Conservation (phyloP, 2,113 vertebrate genomes). For the Pelodiscus sinensis region DNA sequence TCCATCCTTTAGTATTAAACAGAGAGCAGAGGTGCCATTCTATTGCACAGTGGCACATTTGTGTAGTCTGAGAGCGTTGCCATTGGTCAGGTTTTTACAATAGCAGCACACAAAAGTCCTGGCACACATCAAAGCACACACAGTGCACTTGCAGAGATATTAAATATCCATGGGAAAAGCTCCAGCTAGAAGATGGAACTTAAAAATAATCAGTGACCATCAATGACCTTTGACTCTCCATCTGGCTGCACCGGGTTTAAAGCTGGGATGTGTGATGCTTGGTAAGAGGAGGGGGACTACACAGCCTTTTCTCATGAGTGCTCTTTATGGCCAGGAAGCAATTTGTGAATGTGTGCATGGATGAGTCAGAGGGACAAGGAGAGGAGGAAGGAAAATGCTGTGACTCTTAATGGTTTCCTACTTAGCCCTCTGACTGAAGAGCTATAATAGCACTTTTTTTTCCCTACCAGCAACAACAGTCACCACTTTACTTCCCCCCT, state of each 20-base stretch:
- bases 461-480: neutral
- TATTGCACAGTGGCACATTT: neutral
- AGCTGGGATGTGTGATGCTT: slow-evolving; percentile 24
- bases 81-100: neutral
- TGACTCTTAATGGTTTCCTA: neutral
- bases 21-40: neutral
- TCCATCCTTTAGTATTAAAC: neutral
- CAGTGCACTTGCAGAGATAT: slow-evolving; percentile 63
- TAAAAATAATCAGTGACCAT: slow-evolving; percentile 70
- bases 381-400: neutral
- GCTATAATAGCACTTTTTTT: neutral
- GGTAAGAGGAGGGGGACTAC: slow-evolving; percentile 15
- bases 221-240: slow-evolving; percentile 65
- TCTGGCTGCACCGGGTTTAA: slow-evolving; percentile 54
- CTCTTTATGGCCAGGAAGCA: slow-evolving; percentile 15
- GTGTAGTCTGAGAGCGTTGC: neutral
- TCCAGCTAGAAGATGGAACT: slow-evolving; percentile 41
- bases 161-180: slow-evolving; percentile 53
- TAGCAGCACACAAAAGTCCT: neutral
- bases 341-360: neutral
- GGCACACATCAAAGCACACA: slow-evolving; percentile 34
- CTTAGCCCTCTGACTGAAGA: neutral
- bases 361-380: slow-evolving; percentile 5
- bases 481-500: neutral
- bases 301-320: slow-evolving; percentile 12